phyloP scores from a whole-genome alignment of 1,140 invertebrate species.

The Meloidogyne floridensis region DNA sequence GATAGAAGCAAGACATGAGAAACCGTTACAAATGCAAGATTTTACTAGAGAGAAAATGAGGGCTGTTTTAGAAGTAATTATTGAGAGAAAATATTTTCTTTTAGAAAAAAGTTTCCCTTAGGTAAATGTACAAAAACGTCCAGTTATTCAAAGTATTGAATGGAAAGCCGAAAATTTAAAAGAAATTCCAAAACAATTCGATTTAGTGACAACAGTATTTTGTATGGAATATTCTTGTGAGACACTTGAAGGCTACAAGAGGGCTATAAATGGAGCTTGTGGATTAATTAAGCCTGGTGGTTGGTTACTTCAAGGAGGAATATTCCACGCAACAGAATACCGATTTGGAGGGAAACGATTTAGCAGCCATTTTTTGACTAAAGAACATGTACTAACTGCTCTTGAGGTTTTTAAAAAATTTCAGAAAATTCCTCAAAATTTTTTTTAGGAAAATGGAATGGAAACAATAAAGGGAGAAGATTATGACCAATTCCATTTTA shows the following conservation, averaged over 20 bases:
- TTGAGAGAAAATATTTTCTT: neutral
- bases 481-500: conserved; percentile 55
- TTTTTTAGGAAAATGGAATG: conserved; percentile 59
- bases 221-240: conserved; percentile 63
- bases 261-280: conserved; percentile 32
- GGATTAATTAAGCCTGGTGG: conserved; percentile 48
- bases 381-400: conserved; percentile 40
- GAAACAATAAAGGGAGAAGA: conserved; percentile 30
- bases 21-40: conserved; percentile 55
- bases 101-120: neutral
- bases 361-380: conserved; percentile 51
- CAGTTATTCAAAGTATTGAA: conserved; percentile 49
- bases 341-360: conserved; percentile 53
- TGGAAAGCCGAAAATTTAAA: conserved; percentile 27
- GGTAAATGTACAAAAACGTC: conserved; percentile 56
- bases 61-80: conserved; percentile 55
- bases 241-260: conserved; percentile 56
- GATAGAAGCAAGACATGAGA: conserved; percentile 58
- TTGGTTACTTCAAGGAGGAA: conserved; percentile 57
- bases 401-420: conserved; percentile 29
- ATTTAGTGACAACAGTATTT: conserved; percentile 60
- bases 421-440: neutral
- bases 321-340: conserved; percentile 54
- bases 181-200: conserved; percentile 54
- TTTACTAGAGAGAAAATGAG: conserved; percentile 55